Base-by-base conservation (phyloP, 1,140 invertebrate genomes). In the Ceratitis capitata region DNA sequence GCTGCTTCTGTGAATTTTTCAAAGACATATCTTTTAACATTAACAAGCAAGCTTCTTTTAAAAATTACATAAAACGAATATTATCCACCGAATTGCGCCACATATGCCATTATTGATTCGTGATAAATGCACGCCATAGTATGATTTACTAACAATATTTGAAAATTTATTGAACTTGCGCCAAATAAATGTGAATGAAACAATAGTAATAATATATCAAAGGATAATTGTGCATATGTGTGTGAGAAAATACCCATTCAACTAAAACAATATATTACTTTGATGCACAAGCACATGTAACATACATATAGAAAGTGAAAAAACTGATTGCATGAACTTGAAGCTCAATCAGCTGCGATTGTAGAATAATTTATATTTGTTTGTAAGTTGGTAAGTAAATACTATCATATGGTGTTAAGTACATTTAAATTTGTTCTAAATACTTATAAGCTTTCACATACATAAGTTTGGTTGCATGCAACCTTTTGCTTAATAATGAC, bases 371-470 rank as follows among this genome's bases (percentile, higher is more conserved):
- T 32, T 9, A 64, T 45, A 26, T 19, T 23, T 42, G n/a, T 3
- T 9, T 61, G 16, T 10, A 64, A 42, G 3, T 23, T 12, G 3
- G 26, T 3, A 29, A n/a, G n/a, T 10, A 35, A 0, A 35, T 3
- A 64, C 16, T 16, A 78, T 78, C 42, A 78, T n/a, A 45, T n/a
- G 42, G 69, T 78, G 69, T 47, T 78, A 78, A 78, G 42, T 78
- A 78, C 69, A 78, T 45, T 78, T 78, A 78, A 78, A 78, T 78
- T 78, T 78, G 69, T 47, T 19, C 69, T 45, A 78, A 78, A 47
- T 45, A 45, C 39, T 26, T 7, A 19, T 19, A 6, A 78, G 23
- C 32, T 45, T 12, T 5, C n/a, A n/a, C n/a, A n/a, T n/a, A n/a
- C n/a, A n/a, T n/a, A n/a, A n/a, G n/a, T 19, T 45, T 7, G 42